Evolutionary conservation across 2,888 invertebrate species (phyloP), one percentile per base, ranked within the genome.

Genomic region (Xanthorhoe designata): DNA sequence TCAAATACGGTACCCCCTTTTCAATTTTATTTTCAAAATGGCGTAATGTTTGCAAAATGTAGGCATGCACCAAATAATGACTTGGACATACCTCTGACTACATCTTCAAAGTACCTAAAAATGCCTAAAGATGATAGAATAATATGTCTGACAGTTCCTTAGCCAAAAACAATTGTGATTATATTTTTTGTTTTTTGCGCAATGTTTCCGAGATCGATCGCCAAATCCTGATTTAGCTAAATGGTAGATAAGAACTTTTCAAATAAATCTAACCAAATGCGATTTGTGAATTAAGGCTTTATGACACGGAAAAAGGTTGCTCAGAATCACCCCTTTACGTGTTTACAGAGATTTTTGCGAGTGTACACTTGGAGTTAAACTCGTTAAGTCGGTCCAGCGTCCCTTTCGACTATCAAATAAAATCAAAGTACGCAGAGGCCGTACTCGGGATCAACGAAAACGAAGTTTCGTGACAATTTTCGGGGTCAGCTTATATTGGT

Each of bases 371-470:
- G 50, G 65, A 68, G 70, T 63, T 57, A 66, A 58, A 45, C 54
- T 66, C 63, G 68, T 72, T 68, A 70, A 62, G 38, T 61, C 53
- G 61, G 56, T 56, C 55, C 59, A 64, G 54, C 45, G 64, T 59
- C 64, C 59, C 50, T 61, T 60, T 66, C 29, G 61, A 59, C 66
- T 56, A 68, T 71, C 70, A 65, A 70, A 74, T 74, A 72, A 74
- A 74, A 74, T 71, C 66, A 68, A 72, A 74, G 72, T 66, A 63
- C 61, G 38, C 64, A n/a, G n/a, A n/a, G n/a, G n/a, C n/a, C n/a
- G n/a, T n/a, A n/a, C n/a, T n/a, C n/a, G n/a, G n/a, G n/a, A n/a
- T n/a, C n/a, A n/a, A n/a, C n/a, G n/a, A n/a, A n/a, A n/a, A n/a
- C n/a, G n/a, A n/a, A n/a, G n/a, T n/a, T n/a, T n/a, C n/a, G n/a